Evolutionary conservation across 2,113 vertebrate genomes (phyloP).

Genomic region (Acrocephalus arundinaceus): DNA sequence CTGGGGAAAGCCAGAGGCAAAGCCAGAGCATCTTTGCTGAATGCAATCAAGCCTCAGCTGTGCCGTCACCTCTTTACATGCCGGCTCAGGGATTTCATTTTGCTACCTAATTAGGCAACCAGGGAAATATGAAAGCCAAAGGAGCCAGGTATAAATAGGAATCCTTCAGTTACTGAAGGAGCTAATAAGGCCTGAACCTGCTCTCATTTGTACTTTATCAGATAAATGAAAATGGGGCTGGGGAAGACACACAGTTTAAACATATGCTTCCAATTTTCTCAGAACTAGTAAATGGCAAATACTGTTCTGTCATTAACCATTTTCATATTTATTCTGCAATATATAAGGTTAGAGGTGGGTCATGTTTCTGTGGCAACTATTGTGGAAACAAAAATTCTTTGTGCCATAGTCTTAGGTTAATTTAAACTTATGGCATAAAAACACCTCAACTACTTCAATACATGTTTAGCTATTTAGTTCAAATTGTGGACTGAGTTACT

Average conservation of each 20-base stretch:
- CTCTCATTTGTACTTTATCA: not conserved
- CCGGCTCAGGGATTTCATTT: not conserved
- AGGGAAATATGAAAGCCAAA: not conserved
- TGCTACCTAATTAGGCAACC: not conserved
- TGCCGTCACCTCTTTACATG: not conserved
- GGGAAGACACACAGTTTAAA: not conserved
- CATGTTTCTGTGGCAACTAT: not conserved
- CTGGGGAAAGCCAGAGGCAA: not conserved
- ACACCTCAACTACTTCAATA: not conserved
- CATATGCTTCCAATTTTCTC: slow-evolving; percentile 46
- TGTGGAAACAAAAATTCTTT: slow-evolving; percentile 29
- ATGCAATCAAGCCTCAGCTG: not conserved
- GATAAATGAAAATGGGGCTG: not conserved
- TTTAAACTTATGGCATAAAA: not conserved
- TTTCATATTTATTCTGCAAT: slow-evolving; percentile 32
- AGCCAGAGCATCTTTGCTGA: not conserved
- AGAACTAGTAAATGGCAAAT: slow-evolving; percentile 34
- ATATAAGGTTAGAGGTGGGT: slow-evolving; percentile 34
- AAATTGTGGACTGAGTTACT: not conserved
- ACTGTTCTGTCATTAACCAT: slow-evolving; percentile 19
- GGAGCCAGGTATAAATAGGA: not conserved
- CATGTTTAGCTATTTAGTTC: not conserved
- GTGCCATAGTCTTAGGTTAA: not conserved
- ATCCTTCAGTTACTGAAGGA: not conserved
- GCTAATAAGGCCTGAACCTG: not conserved